Percentiles rank a stretch among this genome's conserved stretches.
Conservation (phyloP, 2,888 invertebrate species). For the Protodeltote pygarga region DNA sequence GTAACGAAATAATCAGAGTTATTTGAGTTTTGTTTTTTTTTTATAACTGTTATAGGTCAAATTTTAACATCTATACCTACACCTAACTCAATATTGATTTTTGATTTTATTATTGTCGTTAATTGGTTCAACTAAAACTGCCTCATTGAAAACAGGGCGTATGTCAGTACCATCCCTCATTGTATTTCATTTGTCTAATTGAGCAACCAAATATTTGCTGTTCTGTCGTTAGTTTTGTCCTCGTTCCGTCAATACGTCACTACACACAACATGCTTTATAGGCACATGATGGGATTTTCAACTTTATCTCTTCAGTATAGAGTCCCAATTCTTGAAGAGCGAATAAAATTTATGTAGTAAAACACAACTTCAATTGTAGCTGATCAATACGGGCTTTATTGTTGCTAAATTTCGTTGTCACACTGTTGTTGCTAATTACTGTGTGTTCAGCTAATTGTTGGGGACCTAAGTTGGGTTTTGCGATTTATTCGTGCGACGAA, state of each 20-base stretch:
- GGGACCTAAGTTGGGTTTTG: conserved; percentile 33
- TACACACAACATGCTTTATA: conserved; percentile 66
- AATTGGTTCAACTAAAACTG: conserved; percentile 26
- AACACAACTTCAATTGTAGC: conserved; percentile 51
- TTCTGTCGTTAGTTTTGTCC: conserved; percentile 78
- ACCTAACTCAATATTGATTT: too few relatives aligned
- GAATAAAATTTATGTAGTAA: conserved; percentile 53
- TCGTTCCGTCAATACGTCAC: conserved; percentile 79
- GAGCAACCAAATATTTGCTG: conserved; percentile 78
- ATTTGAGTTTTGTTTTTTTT: too few relatives aligned
- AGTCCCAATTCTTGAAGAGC: conserved; percentile 39
- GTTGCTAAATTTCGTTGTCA: conserved; percentile 66
- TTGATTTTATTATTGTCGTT: too few relatives aligned
- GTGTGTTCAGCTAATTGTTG: conserved; percentile 49
- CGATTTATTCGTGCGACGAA: conserved; percentile 30
- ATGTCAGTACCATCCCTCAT: conserved; percentile 47
- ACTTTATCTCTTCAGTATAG: conserved; percentile 32
- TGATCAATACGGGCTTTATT: conserved; percentile 63
- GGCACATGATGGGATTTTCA: conserved; percentile 52
- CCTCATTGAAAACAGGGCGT: conserved; percentile 49
- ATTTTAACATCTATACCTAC: too few relatives aligned
- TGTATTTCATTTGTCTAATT: conserved; percentile 81
- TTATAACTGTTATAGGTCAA: too few relatives aligned
- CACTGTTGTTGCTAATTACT: conserved; percentile 59
- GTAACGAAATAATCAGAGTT: too few relatives aligned